phyloP scores from a whole-genome alignment of 2,888 invertebrate genomes.

The Ganaspis brasiliensis region DNA sequence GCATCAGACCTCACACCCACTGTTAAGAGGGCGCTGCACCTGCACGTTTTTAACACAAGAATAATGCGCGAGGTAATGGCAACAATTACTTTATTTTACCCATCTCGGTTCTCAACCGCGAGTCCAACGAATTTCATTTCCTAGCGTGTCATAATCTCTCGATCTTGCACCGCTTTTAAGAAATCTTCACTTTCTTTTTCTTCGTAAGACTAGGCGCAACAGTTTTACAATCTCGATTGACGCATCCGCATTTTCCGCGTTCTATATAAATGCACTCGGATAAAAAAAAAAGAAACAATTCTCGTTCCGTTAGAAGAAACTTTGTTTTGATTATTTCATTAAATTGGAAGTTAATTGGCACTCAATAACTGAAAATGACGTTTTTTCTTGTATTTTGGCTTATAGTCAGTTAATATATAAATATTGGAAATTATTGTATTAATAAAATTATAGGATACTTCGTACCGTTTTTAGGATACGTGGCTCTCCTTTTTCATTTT shows the following conservation, averaged over 20 bases:
- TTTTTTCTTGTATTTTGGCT: no score
- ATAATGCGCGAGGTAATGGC: constrained; percentile 70
- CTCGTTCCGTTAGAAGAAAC: background rate
- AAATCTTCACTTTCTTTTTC: constrained; percentile 59
- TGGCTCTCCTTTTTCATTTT: no score
- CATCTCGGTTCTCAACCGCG: constrained; percentile 73
- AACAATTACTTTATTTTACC: constrained; percentile 78
- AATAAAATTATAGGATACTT: no score
- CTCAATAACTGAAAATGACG: no score
- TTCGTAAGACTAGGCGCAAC: constrained; percentile 28
- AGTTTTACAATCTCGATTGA: constrained; percentile 27
- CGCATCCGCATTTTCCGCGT: constrained; percentile 16
- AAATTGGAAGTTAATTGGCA: no score
- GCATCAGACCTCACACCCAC: constrained; percentile 55
- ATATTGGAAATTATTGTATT: no score
- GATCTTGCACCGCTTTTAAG: constrained; percentile 50
- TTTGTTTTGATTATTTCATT: background rate
- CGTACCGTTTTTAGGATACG: no score
- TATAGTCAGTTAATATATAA: no score
- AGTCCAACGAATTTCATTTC: constrained; percentile 65
- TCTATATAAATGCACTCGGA: background rate
- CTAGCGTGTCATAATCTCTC: constrained; percentile 63
- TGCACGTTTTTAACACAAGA: constrained; percentile 57
- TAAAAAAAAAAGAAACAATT: background rate
- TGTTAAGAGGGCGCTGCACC: constrained; percentile 53